Conservation (phyloP, 1,140 invertebrate genomes). For the Formica exsecta region DNA sequence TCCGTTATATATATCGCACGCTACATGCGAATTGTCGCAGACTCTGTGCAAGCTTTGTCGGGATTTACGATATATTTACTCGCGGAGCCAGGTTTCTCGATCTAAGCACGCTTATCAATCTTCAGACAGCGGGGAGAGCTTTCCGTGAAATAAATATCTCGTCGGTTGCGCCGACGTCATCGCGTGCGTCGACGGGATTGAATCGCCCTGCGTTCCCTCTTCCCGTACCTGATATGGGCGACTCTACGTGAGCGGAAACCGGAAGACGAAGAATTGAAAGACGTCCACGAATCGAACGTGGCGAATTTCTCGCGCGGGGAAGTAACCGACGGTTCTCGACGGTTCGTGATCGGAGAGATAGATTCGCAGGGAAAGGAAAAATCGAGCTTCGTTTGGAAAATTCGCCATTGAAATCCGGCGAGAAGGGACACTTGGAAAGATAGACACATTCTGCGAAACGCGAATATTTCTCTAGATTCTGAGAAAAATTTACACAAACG, state of each 20-base stretch:
- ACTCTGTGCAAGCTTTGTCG: background rate
- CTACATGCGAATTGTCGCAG: background rate
- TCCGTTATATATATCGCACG: background rate
- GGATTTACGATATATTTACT: constrained; percentile 42
- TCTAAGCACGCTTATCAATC: constrained; percentile 40
- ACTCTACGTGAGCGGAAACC: constrained; percentile 52
- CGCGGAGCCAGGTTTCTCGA: constrained; percentile 26
- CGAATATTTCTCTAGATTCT: background rate
- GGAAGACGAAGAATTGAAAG: constrained; percentile 9
- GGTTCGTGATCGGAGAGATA: constrained; percentile 23
- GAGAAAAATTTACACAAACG: background rate
- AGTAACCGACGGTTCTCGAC: background rate
- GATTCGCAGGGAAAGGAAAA: constrained; percentile 24
- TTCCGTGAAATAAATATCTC: constrained; percentile 57
- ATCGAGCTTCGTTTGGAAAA: background rate
- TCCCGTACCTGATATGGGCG: background rate
- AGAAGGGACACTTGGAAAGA: background rate
- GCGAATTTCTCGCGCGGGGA: constrained; percentile 21
- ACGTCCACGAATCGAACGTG: constrained; percentile 4
- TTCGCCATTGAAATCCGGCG: background rate
- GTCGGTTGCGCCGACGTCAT: constrained; percentile 24
- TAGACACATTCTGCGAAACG: background rate
- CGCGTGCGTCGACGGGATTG: constrained; percentile 29
- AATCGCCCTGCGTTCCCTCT: constrained; percentile 29
- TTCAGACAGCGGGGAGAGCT: constrained; percentile 8